These are phyloP conservation scores for Artemia franciscana DNA, from an alignment of 1,140 invertebrate genomes.

Conservation along the genomic window DNA sequence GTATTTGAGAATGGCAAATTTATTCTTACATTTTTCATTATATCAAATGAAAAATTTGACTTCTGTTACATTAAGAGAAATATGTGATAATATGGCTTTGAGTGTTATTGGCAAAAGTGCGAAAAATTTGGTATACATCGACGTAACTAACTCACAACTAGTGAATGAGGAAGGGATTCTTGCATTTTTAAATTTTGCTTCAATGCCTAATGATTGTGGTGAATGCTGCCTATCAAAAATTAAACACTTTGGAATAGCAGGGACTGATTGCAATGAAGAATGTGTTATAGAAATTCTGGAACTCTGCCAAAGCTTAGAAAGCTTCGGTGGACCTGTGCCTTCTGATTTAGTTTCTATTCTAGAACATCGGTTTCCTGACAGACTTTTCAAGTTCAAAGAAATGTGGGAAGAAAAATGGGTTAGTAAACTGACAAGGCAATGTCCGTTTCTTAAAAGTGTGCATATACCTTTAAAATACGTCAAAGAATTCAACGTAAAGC, in stretches of 20 bases:
- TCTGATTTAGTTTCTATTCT: neutral
- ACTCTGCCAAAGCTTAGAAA: neutral
- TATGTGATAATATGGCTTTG: neutral
- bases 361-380: neutral
- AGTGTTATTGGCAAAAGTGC: neutral
- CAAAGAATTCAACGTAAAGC: neutral
- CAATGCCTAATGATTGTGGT: neutral
- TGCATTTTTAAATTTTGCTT: neutral
- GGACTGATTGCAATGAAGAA: neutral
- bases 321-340: neutral
- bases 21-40: neutral
- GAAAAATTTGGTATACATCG: neutral
- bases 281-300: neutral
- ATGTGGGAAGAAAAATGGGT: neutral
- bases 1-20: neutral
- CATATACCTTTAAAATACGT: neutral
- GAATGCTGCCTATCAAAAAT: neutral
- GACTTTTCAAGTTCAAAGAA: neutral
- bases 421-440: neutral
- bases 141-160: neutral
- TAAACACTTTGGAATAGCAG: neutral
- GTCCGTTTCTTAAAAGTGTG: neutral
- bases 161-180: neutral
- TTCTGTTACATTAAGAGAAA: neutral
- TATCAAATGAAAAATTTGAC: neutral